Evolutionary conservation across 2,888 invertebrate species (phyloP).

Genomic region (Amphipyra tragopoginis): DNA sequence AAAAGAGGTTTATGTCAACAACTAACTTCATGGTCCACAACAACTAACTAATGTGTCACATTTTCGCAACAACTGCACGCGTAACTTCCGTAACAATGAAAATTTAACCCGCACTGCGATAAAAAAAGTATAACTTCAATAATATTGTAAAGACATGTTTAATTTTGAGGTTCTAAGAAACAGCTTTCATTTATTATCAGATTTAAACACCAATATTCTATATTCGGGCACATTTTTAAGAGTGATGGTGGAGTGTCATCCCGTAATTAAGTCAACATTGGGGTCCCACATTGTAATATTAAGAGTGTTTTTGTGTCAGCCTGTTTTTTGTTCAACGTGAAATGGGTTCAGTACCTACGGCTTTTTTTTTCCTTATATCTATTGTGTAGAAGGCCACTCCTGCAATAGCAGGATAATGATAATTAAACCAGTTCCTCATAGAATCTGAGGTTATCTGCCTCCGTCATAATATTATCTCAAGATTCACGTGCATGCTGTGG

Average conservation of each 20-base stretch:
- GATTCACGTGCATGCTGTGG: too few species aligned
- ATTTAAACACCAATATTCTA: background rate
- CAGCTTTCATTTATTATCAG: background rate
- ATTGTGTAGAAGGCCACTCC: background rate
- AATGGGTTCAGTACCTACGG: background rate
- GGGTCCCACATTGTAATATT: constrained; percentile 10
- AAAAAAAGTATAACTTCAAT: too few species aligned
- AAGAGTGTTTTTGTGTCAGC: constrained; percentile 15
- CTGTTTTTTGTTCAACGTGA: constrained; percentile 8
- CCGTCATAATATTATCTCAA: too few species aligned
- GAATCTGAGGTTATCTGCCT: too few species aligned
- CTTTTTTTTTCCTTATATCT: background rate
- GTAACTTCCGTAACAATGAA: too few species aligned
- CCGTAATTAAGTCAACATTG: constrained; percentile 39
- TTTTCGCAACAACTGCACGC: too few species aligned
- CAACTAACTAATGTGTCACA: too few species aligned
- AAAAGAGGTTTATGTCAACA: too few species aligned
- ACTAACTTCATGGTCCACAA: too few species aligned
- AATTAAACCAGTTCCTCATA: background rate
- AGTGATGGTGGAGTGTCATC: constrained; percentile 23
- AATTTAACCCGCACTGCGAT: too few species aligned
- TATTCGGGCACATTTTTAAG: background rate
- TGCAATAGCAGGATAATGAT: background rate
- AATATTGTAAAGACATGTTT: too few species aligned
- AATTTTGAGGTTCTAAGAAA: background rate